Base-by-base conservation (phyloP, 2,797 vertebrate genomes). In the Nannoperca obscura region DNA sequence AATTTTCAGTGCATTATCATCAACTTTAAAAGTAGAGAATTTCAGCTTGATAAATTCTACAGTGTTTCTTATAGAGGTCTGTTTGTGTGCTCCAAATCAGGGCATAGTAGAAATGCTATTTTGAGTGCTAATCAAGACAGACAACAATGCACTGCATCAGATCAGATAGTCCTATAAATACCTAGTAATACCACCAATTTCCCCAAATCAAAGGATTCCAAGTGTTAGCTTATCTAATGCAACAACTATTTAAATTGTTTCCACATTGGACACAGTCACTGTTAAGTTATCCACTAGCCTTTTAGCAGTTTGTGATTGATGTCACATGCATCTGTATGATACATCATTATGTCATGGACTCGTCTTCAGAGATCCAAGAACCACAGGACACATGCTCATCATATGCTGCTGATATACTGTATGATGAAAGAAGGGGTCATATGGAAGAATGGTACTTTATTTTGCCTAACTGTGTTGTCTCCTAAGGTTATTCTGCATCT, bases 361-460 rank as follows among this genome's bases (percentile, higher is more conserved):
- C 36, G 19, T 34, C 10, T 59, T 74, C 14, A 53, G 36, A 57
- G 49, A 73, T 74, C 20, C 60, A 38, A 40, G n/a, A 54, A 42
- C 58, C 68, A 55, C 12, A 17, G 15, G 50, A 54, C 78, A 82
- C 57, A 34, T 70, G 52, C 19, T 79, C 19, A 14, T 66, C 42
- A 66, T 30, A 59, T 70, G 64, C 44, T 57, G 53, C 44, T 34
- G 24, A 17, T 53, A 12, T 6, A 44, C 7, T 10, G 5, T 40
- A 62, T 47, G 34, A 61, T 49, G 6, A 77, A 50, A 82, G 24
- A 42, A 47, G 13, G 0, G 12, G 15, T 36, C 7, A 52, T n/a
- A 53, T 40, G 14, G 38, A 57, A 63, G 73, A 13, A 38, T 55
- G 20, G 2, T 3, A 19, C 20, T 64, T 42, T 40, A 34, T 38